Base-by-base conservation (phyloP, 2,888 invertebrate species). In the Macropis europaea region DNA sequence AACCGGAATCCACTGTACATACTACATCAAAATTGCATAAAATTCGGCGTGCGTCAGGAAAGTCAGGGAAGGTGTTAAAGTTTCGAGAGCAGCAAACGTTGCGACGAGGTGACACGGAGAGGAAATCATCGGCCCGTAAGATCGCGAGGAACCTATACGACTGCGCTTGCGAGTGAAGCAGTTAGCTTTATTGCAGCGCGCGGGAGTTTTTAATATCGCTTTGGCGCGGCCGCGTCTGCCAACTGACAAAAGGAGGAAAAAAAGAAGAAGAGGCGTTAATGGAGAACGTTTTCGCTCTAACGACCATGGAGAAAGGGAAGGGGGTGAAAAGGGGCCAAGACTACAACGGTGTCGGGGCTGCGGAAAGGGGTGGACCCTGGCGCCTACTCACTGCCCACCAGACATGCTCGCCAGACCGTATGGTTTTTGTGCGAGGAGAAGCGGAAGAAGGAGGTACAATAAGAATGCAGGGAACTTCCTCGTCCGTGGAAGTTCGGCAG, bases 211-310 rank as follows among this genome's bases (percentile, higher is more conserved):
- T 88, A 87, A 88, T 87, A 87, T 88, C 86, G 84, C 84, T 87
- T 86, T 87, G 82, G 82, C 82, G 82, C 83, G 82, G 79, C 79
- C 83, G 78, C 87, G 85, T 85, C 86, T 87, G 84, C 86, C 86
- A 85, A 81, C 87, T 87, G 86, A 87, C 87, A 84, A 86, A 86
- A 85, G 83, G 80, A 85, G 82, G 77, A 81, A 79, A 79, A 86
- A 83, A 81, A 72, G 74, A 68, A 57, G 79, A 76, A 75, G 76
- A 85, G 86, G 88, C 85, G 88, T 84, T 88, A 88, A 88, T 88
- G 87, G 84, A 87, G 86, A 87, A 84, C 86, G 84, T 88, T 88
- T 88, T 84, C 85, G 84, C 85, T 87, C 87, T 87, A 86, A 87
- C 87, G 86, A 87, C 82, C 86, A 77, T 77, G 80, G 80, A 83